phyloP scores from a whole-genome alignment of 1,140 invertebrate genomes.

The Archegozetes longisetosus region DNA sequence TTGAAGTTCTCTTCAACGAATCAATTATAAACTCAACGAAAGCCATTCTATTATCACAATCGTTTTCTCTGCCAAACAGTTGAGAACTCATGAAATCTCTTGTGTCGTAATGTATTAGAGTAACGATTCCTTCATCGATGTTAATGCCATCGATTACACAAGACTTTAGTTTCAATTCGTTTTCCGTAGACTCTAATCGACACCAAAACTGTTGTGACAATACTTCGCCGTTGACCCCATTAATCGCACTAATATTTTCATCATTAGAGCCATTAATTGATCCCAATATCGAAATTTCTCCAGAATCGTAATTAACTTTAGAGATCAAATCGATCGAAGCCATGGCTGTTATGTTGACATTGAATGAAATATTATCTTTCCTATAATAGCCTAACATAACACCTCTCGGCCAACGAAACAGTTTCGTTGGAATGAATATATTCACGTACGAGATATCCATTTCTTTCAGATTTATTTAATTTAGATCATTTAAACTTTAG shows the following conservation, averaged over 20 bases:
- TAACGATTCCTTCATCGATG: neutral
- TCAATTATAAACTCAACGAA: conserved; percentile 10
- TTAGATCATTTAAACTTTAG: too few relatives aligned
- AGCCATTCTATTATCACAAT: neutral
- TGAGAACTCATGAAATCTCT: conserved; percentile 8
- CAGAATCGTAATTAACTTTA: neutral
- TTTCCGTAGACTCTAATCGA: neutral
- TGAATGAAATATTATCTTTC: neutral
- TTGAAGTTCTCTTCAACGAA: neutral
- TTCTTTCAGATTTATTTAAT: too few relatives aligned
- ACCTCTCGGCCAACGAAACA: neutral
- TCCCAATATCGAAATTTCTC: neutral
- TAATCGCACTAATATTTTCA: neutral
- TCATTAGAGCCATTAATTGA: neutral
- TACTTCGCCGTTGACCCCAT: neutral
- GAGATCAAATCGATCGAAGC: neutral
- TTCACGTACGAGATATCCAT: neutral
- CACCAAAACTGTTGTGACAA: neutral
- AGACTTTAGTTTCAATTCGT: neutral
- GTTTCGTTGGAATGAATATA: neutral
- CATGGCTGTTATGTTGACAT: neutral
- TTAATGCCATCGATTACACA: neutral
- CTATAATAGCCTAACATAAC: neutral
- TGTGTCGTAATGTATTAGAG: conserved; percentile 3
- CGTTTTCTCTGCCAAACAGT: neutral